Evolutionary conservation across 2,113 vertebrate genomes (phyloP).

Genomic region (Trogon melanurus): DNA sequence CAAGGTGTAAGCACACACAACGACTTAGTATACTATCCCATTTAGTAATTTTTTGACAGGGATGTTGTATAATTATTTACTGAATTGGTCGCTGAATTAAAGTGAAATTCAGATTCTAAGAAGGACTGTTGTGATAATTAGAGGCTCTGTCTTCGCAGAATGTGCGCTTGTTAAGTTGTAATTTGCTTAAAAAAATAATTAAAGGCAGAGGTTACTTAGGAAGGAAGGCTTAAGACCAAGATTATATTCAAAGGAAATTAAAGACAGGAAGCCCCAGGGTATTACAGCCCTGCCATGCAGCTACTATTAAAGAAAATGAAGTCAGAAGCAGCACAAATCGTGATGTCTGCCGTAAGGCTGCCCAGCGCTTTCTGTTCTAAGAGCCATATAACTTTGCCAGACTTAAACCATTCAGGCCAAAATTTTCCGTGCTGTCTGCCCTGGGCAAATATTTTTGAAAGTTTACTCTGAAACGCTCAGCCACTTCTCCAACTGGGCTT

Average conservation of each 20-base stretch:
- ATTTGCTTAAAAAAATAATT: constrained; percentile 71
- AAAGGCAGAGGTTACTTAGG: constrained; percentile 70
- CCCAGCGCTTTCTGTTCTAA: constrained; percentile 24
- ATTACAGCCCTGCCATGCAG: constrained; percentile 38
- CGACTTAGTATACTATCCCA: background rate
- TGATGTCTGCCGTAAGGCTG: constrained; percentile 25
- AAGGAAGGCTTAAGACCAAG: constrained; percentile 71
- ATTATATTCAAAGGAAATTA: constrained; percentile 71
- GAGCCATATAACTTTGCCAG: constrained; percentile 7
- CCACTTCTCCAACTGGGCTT: background rate
- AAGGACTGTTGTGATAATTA: constrained; percentile 54
- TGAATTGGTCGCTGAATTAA: constrained; percentile 7
- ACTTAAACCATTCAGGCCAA: constrained; percentile 9
- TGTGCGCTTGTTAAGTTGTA: constrained; percentile 63
- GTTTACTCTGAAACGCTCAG: background rate
- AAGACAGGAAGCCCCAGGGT: constrained; percentile 69
- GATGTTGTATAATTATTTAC: constrained; percentile 12
- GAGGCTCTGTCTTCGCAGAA: constrained; percentile 24
- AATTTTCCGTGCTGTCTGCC: constrained; percentile 24
- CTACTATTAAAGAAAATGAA: constrained; percentile 58
- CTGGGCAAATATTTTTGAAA: constrained; percentile 1
- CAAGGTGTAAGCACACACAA: background rate
- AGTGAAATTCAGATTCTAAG: constrained; percentile 42
- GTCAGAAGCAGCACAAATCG: constrained; percentile 8
- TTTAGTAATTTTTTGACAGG: background rate